Base-by-base conservation (phyloP, 2,888 invertebrate species). In the Metopia argyrocephala region DNA sequence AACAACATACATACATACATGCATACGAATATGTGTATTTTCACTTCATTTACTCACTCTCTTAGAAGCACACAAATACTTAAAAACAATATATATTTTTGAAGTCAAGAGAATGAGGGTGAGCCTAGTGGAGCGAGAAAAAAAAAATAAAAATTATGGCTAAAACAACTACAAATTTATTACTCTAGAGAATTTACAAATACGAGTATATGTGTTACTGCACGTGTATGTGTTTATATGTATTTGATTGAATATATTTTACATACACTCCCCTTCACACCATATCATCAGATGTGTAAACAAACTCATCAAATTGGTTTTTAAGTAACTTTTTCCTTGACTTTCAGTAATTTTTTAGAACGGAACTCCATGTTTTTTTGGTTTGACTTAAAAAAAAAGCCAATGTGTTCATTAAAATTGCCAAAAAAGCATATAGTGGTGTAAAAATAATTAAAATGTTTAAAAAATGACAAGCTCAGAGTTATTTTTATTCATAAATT, bases 291-390 rank as follows among this genome's bases (percentile, higher is more conserved):
- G 21, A 23, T 52, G 48, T 59, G 46, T n/a, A 28, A 31, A 62
- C 52, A 76, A 28, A 23, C 45, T 68, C 23, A 48, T 48, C 38
- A 38, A 38, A 21, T 46, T 15, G 21, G 54, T 54, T 74, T 31
- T 1, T 70, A 61, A 74, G 65, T 74, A 61, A 78, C 54, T 81
- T 76, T 74, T n/a, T n/a, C n/a, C n/a, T n/a, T 78, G 74, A 54
- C 81, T 81, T 38, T 64, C 9, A 69, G 74, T 62, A 74, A 81
- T 78, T 81, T 81, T 73, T 64, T 59, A 65, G 25, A 78, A 73
- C n/a, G n/a, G n/a, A n/a, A n/a, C n/a, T n/a, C n/a, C n/a, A n/a
- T n/a, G n/a, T n/a, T n/a, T n/a, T n/a, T n/a, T n/a, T n/a, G n/a
- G n/a, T n/a, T n/a, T n/a, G n/a, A n/a, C n/a, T n/a, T n/a, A n/a